A percentile compares a stretch with the other conserved stretches of the same genome.
Conservation (phyloP, 37 sponge, comb jelly and placozoan species). For the Bolinopsis microptera region DNA sequence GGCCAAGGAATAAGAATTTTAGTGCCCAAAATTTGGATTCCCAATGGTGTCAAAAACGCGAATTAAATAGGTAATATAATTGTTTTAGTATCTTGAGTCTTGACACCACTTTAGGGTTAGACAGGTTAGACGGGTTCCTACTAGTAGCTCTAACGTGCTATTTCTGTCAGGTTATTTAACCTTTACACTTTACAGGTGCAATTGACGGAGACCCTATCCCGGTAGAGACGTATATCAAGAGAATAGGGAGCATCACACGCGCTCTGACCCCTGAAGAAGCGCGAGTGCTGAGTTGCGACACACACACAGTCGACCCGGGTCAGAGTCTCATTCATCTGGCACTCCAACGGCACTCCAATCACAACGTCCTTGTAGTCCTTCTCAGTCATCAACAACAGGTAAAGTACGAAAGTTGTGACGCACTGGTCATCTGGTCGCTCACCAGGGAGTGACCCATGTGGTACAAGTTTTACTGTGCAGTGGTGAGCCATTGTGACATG, state of each 20-base stretch:
- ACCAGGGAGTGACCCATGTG: too few species aligned
- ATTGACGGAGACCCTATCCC: constrained; percentile 49
- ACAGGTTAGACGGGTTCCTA: too few species aligned
- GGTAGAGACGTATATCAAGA: constrained; percentile 25
- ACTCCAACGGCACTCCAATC: constrained; percentile 22
- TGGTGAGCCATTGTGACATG: background rate
- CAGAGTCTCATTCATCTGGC: constrained; percentile 44
- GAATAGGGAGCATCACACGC: constrained; percentile 26
- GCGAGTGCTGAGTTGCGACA: constrained; percentile 15
- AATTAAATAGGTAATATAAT: too few species aligned
- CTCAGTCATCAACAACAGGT: constrained; percentile 60
- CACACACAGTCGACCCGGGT: constrained; percentile 35
- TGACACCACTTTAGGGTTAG: too few species aligned
- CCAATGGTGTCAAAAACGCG: too few species aligned
- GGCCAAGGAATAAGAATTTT: too few species aligned
- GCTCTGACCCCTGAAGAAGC: constrained; percentile 29
- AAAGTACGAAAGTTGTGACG: too few species aligned
- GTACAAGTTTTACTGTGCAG: background rate
- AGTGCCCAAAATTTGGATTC: too few species aligned
- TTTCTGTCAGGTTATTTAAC: too few species aligned
- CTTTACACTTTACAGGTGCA: constrained; percentile 35
- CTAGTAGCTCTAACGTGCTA: too few species aligned
- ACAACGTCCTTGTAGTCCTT: constrained; percentile 29
- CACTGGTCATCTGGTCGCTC: too few species aligned
- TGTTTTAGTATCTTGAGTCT: too few species aligned